Conservation (phyloP, 2,113 vertebrate genomes). For the Gopherus evgoodei region DNA sequence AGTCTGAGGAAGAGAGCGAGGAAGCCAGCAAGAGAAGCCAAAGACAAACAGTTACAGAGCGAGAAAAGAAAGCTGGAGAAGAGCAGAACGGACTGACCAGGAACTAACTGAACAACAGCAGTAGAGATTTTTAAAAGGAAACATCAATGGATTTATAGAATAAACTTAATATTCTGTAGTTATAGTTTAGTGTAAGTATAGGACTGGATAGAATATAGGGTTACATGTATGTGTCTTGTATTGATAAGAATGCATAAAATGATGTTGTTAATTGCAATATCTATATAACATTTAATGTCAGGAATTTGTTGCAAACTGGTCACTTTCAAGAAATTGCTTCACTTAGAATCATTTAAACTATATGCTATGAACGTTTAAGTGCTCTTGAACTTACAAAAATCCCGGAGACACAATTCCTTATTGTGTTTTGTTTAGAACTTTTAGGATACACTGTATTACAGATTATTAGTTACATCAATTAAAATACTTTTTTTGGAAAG, state of each 20-base stretch:
- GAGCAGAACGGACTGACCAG: background rate
- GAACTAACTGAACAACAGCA: background rate
- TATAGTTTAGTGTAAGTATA: no score
- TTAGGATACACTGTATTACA: background rate
- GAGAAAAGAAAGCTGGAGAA: no score
- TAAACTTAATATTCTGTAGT: background rate
- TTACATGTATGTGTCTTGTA: background rate
- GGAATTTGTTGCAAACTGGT: background rate
- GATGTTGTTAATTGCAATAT: background rate
- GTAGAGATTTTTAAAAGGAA: background rate
- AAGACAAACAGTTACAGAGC: no score
- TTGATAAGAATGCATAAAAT: background rate
- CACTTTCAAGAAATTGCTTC: background rate
- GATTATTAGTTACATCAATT: background rate
- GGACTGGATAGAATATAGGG: no score
- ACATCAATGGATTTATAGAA: background rate
- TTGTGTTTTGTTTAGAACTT: background rate
- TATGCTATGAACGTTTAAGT: background rate
- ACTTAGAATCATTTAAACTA: background rate
- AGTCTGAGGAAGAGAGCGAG: no score
- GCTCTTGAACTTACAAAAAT: background rate
- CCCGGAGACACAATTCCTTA: no score
- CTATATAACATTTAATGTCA: background rate
- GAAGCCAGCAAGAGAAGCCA: no score
- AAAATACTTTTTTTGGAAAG: background rate